Conservation (phyloP, 2,888 invertebrate species). For the Drosophila mimetica region DNA sequence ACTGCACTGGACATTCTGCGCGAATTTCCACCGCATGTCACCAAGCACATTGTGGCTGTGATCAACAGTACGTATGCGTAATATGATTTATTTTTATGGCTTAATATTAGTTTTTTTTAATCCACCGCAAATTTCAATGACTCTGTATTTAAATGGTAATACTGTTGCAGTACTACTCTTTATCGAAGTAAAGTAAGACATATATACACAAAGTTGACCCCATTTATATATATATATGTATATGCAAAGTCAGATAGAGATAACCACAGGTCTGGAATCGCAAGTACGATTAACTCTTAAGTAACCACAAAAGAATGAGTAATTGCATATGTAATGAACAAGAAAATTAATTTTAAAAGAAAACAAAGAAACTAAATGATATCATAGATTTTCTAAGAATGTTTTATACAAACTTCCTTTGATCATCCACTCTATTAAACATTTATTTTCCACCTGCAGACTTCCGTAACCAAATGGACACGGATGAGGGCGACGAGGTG, state of each 20-base stretch:
- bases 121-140: not conserved
- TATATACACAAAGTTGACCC: slow-evolving; percentile 3
- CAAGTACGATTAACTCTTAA: not conserved
- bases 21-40: slow-evolving; percentile 94
- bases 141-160: not conserved
- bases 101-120: not conserved
- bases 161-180: not conserved
- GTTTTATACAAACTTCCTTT: not conserved
- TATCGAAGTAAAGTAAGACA: not conserved
- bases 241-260: not conserved
- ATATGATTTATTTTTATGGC: not conserved
- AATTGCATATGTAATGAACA: too few relatives aligned
- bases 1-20: slow-evolving; percentile 94
- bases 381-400: too few relatives aligned
- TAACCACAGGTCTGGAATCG: not conserved
- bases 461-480: slow-evolving; percentile 81
- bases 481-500: slow-evolving; percentile 78
- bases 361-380: too few relatives aligned
- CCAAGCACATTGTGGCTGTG: slow-evolving; percentile 93
- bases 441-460: slow-evolving; percentile 44
- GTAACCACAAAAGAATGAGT: not conserved
- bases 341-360: too few relatives aligned
- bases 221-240: not conserved
- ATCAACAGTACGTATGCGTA: slow-evolving; percentile 89
- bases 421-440: not conserved